These are phyloP conservation scores for Neolamprologus devosi DNA, from an alignment of 2,113 vertebrate species.

Conservation along the genomic window DNA sequence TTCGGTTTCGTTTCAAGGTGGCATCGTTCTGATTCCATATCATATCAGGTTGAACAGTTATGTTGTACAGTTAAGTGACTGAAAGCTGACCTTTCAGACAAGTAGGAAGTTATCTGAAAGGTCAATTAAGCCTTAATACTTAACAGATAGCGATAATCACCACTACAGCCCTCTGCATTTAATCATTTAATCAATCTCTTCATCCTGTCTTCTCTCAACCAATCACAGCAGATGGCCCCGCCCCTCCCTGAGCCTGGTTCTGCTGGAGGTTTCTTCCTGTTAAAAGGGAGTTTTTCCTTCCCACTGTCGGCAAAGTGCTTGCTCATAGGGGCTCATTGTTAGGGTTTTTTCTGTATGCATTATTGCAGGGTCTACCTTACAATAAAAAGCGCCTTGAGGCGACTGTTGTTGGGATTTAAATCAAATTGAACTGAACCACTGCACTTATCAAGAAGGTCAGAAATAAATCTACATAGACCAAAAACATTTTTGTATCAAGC, in stretches of 20 bases:
- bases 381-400: neutral
- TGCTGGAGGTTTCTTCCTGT: neutral
- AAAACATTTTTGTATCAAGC: neutral
- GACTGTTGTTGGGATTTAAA: neutral
- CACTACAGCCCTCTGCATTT: neutral
- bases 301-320: accelerated
- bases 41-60: neutral
- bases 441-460: neutral
- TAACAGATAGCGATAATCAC: neutral
- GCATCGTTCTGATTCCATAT: neutral
- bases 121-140: accelerated
- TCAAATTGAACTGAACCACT: neutral
- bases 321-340: neutral
- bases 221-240: accelerated
- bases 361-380: neutral
- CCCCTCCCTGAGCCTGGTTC: neutral
- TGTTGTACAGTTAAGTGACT: accelerated
- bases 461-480: neutral
- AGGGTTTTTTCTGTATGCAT: neutral
- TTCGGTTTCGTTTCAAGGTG: no score
- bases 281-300: accelerated
- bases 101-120: neutral
- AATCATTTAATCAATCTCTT: neutral
- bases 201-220: neutral
- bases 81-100: neutral